A percentile compares a stretch with the other conserved stretches of the same genome.
These are phyloP conservation scores for Turritopsis rubra DNA, from an alignment of 30 jellyfish, hydroid and myxozoan species.

Conservation along the genomic window DNA sequence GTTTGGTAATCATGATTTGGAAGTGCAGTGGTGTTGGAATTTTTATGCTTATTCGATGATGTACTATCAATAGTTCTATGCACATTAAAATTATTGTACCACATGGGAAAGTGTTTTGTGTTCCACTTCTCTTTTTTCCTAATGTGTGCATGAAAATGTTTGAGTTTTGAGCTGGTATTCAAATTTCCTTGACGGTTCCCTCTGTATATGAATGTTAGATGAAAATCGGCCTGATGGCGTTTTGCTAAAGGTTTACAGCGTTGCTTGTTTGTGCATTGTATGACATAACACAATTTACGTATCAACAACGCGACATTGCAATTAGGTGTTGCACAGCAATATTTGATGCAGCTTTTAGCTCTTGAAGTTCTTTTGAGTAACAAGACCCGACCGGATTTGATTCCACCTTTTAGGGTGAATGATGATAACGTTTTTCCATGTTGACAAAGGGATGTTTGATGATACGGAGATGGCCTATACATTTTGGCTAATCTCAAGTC, in stretches of 20 bases:
- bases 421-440: conserved; percentile 22
- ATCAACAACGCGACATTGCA: conserved; percentile 87
- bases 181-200: conserved; percentile 4
- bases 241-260: conserved; percentile 40
- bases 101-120: too few relatives aligned
- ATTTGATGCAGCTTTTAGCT: conserved; percentile 46
- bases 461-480: neutral
- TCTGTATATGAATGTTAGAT: conserved; percentile 20
- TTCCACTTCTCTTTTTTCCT: neutral
- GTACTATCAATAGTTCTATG: neutral
- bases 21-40: neutral
- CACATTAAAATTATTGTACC: too few relatives aligned
- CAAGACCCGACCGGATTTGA: conserved; percentile 55
- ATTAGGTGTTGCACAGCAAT: conserved; percentile 57
- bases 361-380: conserved; percentile 37
- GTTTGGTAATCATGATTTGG: neutral
- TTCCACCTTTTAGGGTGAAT: conserved; percentile 60
- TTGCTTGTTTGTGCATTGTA: conserved; percentile 44
- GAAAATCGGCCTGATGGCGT: conserved; percentile 4
- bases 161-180: too few relatives aligned
- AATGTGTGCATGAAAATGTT: neutral
- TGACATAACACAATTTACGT: conserved; percentile 56
- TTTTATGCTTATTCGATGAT: neutral
- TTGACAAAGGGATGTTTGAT: conserved; percentile 24
- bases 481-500: neutral